A percentile compares a stretch with the other conserved stretches of the same genome.
Conservation (phyloP, 1,140 invertebrate species). For the Drosophila miranda region DNA sequence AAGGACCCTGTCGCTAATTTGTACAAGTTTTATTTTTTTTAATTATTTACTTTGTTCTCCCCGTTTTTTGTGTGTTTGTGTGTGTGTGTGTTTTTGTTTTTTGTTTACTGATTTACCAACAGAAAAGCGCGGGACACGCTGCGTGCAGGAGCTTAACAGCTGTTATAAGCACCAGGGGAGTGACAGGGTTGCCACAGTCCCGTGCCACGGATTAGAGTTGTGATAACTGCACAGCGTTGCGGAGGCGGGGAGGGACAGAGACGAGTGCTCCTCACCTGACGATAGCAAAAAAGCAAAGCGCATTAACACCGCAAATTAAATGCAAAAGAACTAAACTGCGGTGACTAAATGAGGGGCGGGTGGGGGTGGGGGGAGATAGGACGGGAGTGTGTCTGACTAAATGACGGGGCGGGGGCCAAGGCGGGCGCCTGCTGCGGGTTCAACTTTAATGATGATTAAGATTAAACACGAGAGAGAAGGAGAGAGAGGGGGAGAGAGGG, state of each 20-base stretch:
- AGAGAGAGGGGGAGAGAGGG: too few relatives aligned
- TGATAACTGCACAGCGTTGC: slow-evolving; percentile 38
- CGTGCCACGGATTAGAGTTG: slow-evolving; percentile 49
- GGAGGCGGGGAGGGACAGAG: not conserved
- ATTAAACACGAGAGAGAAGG: too few relatives aligned
- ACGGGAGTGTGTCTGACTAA: too few relatives aligned
- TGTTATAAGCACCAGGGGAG: slow-evolving; percentile 5
- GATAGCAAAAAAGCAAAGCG: slow-evolving; percentile 30
- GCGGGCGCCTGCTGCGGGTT: too few relatives aligned
- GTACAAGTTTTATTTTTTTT: slow-evolving; percentile 66
- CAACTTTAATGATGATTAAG: too few relatives aligned
- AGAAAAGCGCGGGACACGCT: slow-evolving; percentile 19
- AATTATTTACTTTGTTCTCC: slow-evolving; percentile 57
- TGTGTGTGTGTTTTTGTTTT: not conserved
- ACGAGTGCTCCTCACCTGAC: slow-evolving; percentile 39
- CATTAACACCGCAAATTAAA: slow-evolving; percentile 26
- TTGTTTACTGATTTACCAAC: slow-evolving; percentile 27
- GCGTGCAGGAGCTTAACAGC: slow-evolving; percentile 18
- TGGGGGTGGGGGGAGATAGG: too few relatives aligned
- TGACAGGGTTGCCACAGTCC: slow-evolving; percentile 12
- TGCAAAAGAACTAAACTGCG: too few relatives aligned
- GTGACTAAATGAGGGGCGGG: too few relatives aligned
- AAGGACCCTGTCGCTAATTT: slow-evolving; percentile 57
- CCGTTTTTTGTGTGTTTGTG: slow-evolving; percentile 14
- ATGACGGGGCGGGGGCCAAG: too few relatives aligned